Base-by-base conservation (phyloP, 2,888 invertebrate species). In the Periphyllus acericola region DNA sequence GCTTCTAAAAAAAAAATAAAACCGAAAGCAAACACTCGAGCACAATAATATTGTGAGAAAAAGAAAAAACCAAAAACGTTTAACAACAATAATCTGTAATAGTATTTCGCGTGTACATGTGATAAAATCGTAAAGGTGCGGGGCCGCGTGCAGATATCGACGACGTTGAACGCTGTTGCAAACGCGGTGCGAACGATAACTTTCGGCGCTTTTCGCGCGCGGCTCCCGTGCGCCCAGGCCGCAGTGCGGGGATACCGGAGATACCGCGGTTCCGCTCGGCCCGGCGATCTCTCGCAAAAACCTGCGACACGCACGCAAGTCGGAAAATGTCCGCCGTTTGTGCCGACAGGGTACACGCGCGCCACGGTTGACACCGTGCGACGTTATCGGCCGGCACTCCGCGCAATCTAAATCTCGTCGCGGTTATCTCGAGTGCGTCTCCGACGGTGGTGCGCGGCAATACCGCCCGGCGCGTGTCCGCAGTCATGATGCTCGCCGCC, bases 1-100 rank as follows among this genome's bases (percentile, higher is more conserved):
- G 66, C 60, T 84, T 84, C 75, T 60, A 83, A 60, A 74, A 83
- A 83, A 72, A 46, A 34, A 72, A 72, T 14, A 36, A 17, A 72
- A 21, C 60, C 0, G 3, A 19, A 60, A 60, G 25, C 25, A 60
- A 19, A 60, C 60, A 60, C 21, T 21, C 60, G 60, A 0, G 21
- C 21, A 2, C 21, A 25, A 25, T 0, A 25, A 60, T 60, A 60
- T 1, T 60, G 14, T 21, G 1, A 36, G 36, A 8, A 72, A 21
- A 21, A 6, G 4, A 21, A 34, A 72, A 34, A 34, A 72, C 1
- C n/a, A 60, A 60, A 21, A 60, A 0, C n/a, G 60, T 25, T 52
- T 6, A 60, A 60, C 21, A 29, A 68, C 25, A 68, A 68, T 68
- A 68, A 68, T 29, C 68, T 11, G 25, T 29, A 29, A 68, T 6